A percentile compares a stretch with the other conserved stretches of the same genome.
Conservation (phyloP, 2,888 invertebrate genomes). For the Leptopterna dolabrata region DNA sequence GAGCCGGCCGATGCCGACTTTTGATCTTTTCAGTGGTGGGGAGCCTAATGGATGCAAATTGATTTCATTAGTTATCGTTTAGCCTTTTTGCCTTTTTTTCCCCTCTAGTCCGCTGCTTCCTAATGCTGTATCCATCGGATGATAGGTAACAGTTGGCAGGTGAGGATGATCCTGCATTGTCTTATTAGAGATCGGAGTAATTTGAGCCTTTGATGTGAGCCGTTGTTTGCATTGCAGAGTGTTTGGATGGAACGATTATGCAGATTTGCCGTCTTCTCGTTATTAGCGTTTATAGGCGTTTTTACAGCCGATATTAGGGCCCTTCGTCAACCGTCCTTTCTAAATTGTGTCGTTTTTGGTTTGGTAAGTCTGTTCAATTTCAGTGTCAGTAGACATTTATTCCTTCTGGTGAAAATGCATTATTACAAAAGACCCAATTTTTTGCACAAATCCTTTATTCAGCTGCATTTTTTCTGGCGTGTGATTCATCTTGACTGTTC, state of each 20-base stretch:
- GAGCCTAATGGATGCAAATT: conserved; percentile 34
- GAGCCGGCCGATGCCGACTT: conserved; percentile 4
- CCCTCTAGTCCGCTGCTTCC: not conserved
- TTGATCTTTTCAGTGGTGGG: conserved; percentile 25
- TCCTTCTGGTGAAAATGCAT: no score
- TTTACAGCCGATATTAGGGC: not conserved
- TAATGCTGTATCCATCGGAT: not conserved
- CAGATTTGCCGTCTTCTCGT: not conserved
- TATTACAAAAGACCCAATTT: no score
- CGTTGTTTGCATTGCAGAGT: not conserved
- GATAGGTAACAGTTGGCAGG: not conserved
- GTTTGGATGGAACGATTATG: not conserved
- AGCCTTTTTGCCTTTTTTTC: conserved; percentile 13
- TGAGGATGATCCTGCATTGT: not conserved
- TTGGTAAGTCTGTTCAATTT: no score
- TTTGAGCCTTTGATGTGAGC: not conserved
- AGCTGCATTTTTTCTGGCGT: no score
- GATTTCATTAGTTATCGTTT: conserved; percentile 41
- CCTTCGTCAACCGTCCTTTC: not conserved
- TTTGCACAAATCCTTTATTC: no score
- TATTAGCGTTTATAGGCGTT: not conserved
- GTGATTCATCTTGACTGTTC: no score
- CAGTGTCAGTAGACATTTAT: no score
- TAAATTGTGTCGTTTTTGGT: no score
- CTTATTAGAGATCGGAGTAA: not conserved